Evolutionary conservation across 2,113 vertebrate species (phyloP).

Genomic region (Tauraco erythrolophus): DNA sequence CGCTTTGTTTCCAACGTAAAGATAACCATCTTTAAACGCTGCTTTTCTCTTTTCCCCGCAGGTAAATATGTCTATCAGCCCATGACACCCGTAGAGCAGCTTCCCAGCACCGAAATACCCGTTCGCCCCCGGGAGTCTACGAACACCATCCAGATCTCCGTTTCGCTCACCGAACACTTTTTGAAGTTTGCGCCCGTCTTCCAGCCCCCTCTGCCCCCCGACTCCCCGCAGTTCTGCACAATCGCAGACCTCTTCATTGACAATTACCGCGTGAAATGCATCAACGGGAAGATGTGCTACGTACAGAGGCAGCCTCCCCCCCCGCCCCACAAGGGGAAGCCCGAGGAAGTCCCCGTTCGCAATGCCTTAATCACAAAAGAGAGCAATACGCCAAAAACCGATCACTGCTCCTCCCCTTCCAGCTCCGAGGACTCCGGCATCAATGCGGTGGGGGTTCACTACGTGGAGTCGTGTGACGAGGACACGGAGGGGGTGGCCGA

Average conservation of each 20-base stretch:
- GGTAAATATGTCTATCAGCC: slow-evolving; percentile 98
- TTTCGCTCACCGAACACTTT: slow-evolving; percentile 91
- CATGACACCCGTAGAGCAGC: slow-evolving; percentile 95
- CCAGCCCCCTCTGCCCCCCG: slow-evolving; percentile 88
- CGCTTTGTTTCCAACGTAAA: not conserved
- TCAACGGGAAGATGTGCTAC: slow-evolving; percentile 98
- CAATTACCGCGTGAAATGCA: slow-evolving; percentile 95
- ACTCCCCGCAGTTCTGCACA: slow-evolving; percentile 91
- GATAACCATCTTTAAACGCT: not conserved
- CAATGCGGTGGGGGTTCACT: slow-evolving; percentile 92
- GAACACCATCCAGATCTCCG: slow-evolving; percentile 90
- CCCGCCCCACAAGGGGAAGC: slow-evolving; percentile 53
- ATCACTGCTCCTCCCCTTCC: slow-evolving; percentile 94
- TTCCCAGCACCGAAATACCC: slow-evolving; percentile 93
- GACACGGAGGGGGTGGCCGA: slow-evolving; percentile 89
- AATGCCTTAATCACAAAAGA: slow-evolving; percentile 80
- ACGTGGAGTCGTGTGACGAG: slow-evolving; percentile 92
- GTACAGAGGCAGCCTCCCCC: slow-evolving; percentile 88
- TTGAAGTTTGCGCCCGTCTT: slow-evolving; percentile 90
- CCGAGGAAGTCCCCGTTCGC: slow-evolving; percentile 66
- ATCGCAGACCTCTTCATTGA: slow-evolving; percentile 96
- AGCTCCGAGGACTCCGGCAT: slow-evolving; percentile 98
- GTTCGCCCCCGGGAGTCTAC: slow-evolving; percentile 77
- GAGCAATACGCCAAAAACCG: slow-evolving; percentile 87
- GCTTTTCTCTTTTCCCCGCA: slow-evolving; percentile 53